These are phyloP conservation scores for Rhamnusium bicolor DNA, from an alignment of 2,888 invertebrate genomes.

Conservation along the genomic window DNA sequence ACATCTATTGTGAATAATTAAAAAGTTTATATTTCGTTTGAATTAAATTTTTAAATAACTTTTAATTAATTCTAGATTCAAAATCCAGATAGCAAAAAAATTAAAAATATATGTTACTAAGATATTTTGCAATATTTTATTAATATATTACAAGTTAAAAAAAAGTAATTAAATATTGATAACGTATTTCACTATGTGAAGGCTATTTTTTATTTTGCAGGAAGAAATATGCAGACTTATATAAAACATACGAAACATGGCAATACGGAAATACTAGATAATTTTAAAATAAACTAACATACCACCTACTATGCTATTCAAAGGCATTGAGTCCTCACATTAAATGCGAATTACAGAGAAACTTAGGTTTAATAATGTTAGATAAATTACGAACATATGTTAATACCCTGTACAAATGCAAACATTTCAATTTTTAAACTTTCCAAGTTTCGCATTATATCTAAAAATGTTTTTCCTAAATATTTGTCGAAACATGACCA, in stretches of 20 bases:
- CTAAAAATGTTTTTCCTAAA: too few relatives aligned
- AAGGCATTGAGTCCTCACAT: too few relatives aligned
- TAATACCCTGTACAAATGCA: too few relatives aligned
- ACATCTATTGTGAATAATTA: not conserved
- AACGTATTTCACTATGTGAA: not conserved
- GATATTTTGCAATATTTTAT: slow-evolving; percentile 3
- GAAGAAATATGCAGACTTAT: not conserved
- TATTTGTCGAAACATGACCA: too few relatives aligned
- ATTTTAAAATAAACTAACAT: not conserved
- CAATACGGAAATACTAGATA: not conserved
- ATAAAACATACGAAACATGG: not conserved
- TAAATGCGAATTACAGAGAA: too few relatives aligned
- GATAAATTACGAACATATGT: too few relatives aligned
- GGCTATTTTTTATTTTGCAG: not conserved
- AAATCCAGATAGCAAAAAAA: not conserved
- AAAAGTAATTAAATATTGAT: slow-evolving; percentile 13
- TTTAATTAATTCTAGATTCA: slow-evolving; percentile 13
- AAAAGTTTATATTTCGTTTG: too few relatives aligned
- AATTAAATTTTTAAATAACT: too few relatives aligned
- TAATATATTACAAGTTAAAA: not conserved
- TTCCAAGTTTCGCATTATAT: too few relatives aligned
- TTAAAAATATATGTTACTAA: not conserved
- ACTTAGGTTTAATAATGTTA: too few relatives aligned
- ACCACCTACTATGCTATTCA: too few relatives aligned
- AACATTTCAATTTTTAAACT: too few relatives aligned